Percentiles rank a stretch among this genome's conserved stretches.
Conservation (phyloP, 1,140 invertebrate species). For the Drosophila parabipectinata region DNA sequence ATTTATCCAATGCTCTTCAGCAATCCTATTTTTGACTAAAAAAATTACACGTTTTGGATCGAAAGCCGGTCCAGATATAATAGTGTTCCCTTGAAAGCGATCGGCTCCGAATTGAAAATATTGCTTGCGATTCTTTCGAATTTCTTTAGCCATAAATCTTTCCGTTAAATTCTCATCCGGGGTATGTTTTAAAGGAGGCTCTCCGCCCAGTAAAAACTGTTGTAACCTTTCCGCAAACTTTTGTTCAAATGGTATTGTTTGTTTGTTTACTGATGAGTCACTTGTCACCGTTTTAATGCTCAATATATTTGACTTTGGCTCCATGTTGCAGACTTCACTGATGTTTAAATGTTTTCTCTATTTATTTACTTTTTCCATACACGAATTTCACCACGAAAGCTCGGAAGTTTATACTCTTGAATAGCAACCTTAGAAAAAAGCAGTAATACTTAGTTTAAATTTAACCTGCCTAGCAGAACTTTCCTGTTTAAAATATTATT, state of each 20-base stretch:
- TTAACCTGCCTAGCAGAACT: no score
- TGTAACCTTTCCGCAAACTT: conserved; percentile 11
- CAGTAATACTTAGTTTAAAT: no score
- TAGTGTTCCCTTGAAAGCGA: background rate
- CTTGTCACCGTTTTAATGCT: background rate
- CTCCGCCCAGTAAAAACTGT: conserved; percentile 11
- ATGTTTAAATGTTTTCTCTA: background rate
- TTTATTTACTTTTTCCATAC: conserved; percentile 3
- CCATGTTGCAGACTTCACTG: background rate
- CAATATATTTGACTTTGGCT: background rate
- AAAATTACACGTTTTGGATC: background rate
- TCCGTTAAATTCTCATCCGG: background rate
- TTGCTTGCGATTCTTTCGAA: conserved; percentile 18
- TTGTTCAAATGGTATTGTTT: conserved; percentile 9
- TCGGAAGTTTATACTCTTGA: background rate
- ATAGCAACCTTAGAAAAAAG: no score
- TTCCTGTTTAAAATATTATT: no score
- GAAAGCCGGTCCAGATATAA: conserved; percentile 3
- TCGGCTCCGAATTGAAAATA: conserved; percentile 20
- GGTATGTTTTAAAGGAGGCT: background rate
- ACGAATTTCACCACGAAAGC: conserved; percentile 6
- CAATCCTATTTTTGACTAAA: conserved; percentile 1
- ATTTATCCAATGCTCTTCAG: conserved; percentile 23
- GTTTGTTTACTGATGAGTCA: background rate
- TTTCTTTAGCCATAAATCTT: conserved; percentile 7